phyloP scores from a whole-genome alignment of 2,113 vertebrate species.

The Furnarius figulus region DNA sequence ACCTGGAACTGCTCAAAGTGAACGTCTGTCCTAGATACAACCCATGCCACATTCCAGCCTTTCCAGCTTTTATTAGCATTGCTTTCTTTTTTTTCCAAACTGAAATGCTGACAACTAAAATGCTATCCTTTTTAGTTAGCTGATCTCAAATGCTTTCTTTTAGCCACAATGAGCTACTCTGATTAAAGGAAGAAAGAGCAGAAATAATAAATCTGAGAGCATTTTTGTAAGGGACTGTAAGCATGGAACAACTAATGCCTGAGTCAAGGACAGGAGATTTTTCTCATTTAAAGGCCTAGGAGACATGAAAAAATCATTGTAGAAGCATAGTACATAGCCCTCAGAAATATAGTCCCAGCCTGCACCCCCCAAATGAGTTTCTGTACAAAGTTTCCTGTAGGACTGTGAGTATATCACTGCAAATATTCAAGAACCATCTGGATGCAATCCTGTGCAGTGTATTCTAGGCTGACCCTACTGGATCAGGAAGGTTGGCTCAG shows the following conservation, averaged over 20 bases:
- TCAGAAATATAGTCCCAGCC: background rate
- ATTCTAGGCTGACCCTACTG: background rate
- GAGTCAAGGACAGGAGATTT: background rate
- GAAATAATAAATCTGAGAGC: background rate
- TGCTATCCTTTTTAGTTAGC: background rate
- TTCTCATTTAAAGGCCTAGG: background rate
- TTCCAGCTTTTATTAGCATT: background rate
- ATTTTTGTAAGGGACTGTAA: background rate
- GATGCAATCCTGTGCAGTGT: background rate
- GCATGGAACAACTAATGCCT: background rate
- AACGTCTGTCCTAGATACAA: background rate
- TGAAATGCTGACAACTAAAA: background rate
- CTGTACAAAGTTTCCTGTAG: background rate
- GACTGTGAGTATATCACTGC: background rate
- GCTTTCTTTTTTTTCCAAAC: background rate
- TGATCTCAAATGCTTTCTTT: background rate
- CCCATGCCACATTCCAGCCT: background rate
- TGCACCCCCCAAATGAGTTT: fast-evolving
- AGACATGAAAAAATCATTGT: background rate
- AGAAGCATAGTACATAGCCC: fast-evolving
- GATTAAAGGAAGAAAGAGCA: background rate
- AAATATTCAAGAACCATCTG: background rate
- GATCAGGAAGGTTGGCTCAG: background rate
- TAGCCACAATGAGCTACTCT: background rate
- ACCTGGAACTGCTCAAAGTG: background rate